Conservation (phyloP, 2,113 vertebrate genomes). For the Percina caprodes region DNA sequence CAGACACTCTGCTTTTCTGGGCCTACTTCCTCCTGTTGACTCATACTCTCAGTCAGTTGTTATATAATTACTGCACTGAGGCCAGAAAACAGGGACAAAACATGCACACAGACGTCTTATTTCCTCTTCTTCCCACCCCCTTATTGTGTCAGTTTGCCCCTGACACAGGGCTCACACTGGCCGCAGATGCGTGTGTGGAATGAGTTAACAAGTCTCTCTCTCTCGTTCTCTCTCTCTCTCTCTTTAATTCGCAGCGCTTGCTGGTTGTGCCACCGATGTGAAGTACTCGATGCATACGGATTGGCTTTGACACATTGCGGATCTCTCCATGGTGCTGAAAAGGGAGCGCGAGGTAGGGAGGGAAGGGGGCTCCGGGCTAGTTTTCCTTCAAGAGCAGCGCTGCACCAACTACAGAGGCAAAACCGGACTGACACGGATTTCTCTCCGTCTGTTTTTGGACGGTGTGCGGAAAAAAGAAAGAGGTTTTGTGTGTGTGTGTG, state of each 20-base stretch:
- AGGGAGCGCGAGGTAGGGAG: neutral
- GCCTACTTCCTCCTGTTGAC: conserved; percentile 48
- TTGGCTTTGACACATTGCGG: conserved; percentile 61
- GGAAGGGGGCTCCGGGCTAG: neutral
- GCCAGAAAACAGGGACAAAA: neutral
- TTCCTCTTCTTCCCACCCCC: neutral
- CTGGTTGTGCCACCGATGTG: conserved; percentile 50
- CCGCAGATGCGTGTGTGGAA: conserved; percentile 37
- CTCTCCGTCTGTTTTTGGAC: neutral
- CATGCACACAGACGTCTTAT: conserved; percentile 1
- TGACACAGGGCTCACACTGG: conserved; percentile 9
- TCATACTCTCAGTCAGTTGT: conserved; percentile 50
- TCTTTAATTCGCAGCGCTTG: conserved; percentile 46
- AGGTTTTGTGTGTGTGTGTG: too few relatives aligned
- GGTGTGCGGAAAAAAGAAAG: neutral
- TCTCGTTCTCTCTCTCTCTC: neutral
- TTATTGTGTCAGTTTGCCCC: neutral
- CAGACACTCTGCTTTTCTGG: conserved; percentile 29
- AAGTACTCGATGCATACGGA: conserved; percentile 57
- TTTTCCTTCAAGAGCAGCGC: conserved; percentile 8
- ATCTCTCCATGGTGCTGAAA: conserved; percentile 47
- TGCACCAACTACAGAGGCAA: conserved; percentile 20
- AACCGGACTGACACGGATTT: neutral
- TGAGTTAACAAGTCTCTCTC: conserved; percentile 29
- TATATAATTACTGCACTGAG: conserved; percentile 61